Evolutionary conservation across 1,140 invertebrate species (phyloP), one percentile per base, ranked within the genome.

Genomic region (Pachyrhynchus sulphureomaculatus): DNA sequence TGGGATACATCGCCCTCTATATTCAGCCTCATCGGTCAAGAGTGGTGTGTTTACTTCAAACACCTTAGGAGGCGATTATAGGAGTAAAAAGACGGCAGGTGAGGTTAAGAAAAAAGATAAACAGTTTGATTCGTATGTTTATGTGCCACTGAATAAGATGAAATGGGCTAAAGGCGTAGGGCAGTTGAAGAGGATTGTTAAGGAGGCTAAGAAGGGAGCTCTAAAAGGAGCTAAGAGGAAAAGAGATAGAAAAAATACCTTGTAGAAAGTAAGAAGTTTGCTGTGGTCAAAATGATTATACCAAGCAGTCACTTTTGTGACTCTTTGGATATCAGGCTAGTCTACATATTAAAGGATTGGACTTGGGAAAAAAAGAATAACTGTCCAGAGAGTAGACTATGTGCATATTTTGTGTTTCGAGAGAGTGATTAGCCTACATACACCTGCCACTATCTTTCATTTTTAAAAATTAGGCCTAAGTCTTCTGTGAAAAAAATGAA

Each of bases 101-200:
- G 94, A 96, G 76, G 78, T 95, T 36, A 96, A 95, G 77, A 88
- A 86, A 71, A 91, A 89, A 66, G 92, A 89, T 0, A 88, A 90
- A 80, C 88, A 90, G 80, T 84, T 87, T 13, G 92, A 96, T 77
- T 93, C 94, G 0, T 96, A 91, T 76, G 92, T 92, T 0, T 96
- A 96, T 76, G 76, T 96, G 62, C 93, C 83, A 18, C 79, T 93
- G 2, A 94, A 94, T 72, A 91, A 85, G 77, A 85, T 90, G 68
- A 92, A 92, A 79, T 85, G 83, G 67, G 80, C 83, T 39, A 91
- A 92, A 72, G 80, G 85, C 62, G 79, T 83, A 26, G 85, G 86
- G 17, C 83, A 88, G 68, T 91, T 91, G 70, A 87, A 86, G 47
- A 84, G 79, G 61, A 80, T 91, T 34, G 80, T 92, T 12, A 83